Base-by-base conservation (phyloP, 1,140 invertebrate species). In the Solenopsis invicta region DNA sequence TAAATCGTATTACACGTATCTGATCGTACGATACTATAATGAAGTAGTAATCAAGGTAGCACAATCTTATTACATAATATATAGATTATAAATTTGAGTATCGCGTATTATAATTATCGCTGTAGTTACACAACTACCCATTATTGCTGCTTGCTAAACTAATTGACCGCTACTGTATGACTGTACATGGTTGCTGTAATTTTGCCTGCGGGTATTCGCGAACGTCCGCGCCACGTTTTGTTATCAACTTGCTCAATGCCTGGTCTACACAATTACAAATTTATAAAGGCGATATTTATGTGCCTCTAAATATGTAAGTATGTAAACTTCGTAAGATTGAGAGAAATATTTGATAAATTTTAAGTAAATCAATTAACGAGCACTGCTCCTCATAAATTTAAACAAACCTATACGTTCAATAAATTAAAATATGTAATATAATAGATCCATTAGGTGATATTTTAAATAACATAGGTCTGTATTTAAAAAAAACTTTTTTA, bases 241-340 rank as follows among this genome's bases (percentile, higher is more conserved):
- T 81, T 75, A 84, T 84, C 69, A 71, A 75, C 69, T 61, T 75
- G 80, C 24, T 74, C 34, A 75, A 61, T 54, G 48, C 45, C 41
- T 50, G 24, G 18, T 61, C 8, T 9, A 61, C 18, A 50, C 76
- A 66, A 66, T 75, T 84, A 37, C 41, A 21, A 56, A 84, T 61
- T 61, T 50, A 61, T 41, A 45, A 62, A 75, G 21, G 61, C 18
- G 13, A 48, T 75, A 75, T 50, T 13, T 71, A 4, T 50, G 69
- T 75, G n/a, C 62, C n/a, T 8, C 37, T 37, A 74, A 18, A 34
- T 37, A 16, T n/a, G 18, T 37, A 10, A 12, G 2, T 1, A 56
- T 16, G 12, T 48, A 69, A 82, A 74, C n/a, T 61, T 29, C 3
- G 2, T 24, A 10, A 18, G 61, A 66, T 34, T 9, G 18, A 56